phyloP scores from a whole-genome alignment of 1,140 invertebrate species.

The Tetramorium parvispinum region DNA sequence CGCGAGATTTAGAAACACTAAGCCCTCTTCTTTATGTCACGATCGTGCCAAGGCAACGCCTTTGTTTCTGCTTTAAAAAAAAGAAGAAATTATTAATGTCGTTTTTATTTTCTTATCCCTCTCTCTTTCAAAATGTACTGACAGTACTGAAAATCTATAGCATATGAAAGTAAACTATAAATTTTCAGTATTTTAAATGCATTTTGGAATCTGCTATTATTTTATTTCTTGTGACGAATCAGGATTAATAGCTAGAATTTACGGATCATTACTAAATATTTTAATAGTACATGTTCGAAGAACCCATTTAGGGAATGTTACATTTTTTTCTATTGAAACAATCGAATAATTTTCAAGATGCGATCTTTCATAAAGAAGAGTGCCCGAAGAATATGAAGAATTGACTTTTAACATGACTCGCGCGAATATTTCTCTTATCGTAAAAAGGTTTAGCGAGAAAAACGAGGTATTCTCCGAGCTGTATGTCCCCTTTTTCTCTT shows the following conservation, averaged over 20 bases:
- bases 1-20: constrained; percentile 22
- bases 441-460: constrained; percentile 67
- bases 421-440: constrained; percentile 12
- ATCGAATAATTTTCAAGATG: not conserved
- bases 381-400: constrained; percentile 1
- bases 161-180: not conserved
- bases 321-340: not conserved
- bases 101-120: not conserved
- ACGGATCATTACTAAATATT: too few species aligned
- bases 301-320: not conserved
- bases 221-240: not conserved
- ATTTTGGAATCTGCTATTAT: not conserved
- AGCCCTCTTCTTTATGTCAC: constrained; percentile 64
- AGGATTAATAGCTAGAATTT: not conserved
- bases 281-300: not conserved
- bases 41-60: constrained; percentile 20
- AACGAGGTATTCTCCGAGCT: constrained; percentile 69
- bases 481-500: constrained; percentile 18
- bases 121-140: not conserved
- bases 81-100: not conserved
- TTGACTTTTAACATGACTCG: not conserved
- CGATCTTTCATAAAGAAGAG: constrained; percentile 63
- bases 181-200: not conserved
- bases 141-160: not conserved
- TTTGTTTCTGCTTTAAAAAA: not conserved